Conservation (phyloP, 2,113 vertebrate species). For the Seriola aureovittata region DNA sequence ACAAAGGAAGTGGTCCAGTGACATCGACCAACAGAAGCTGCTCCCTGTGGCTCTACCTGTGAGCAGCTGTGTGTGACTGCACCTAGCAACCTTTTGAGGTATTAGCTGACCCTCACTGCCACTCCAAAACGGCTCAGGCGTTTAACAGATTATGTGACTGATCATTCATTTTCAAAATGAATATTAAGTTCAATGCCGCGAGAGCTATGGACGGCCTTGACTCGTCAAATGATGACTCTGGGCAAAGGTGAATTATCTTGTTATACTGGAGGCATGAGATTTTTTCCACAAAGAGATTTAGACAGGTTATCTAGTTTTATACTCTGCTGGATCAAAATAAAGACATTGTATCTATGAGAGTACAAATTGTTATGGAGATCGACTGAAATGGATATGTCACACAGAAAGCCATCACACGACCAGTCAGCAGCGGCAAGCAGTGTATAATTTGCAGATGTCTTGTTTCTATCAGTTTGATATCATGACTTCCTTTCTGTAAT, state of each 20-base stretch:
- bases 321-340: constrained; percentile 42
- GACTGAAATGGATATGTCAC: constrained; percentile 61
- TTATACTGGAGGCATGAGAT: neutral
- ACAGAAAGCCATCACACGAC: constrained; percentile 38
- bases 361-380: constrained; percentile 56
- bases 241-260: constrained; percentile 26
- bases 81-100: constrained; percentile 47
- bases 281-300: constrained; percentile 8
- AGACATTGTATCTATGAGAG: constrained; percentile 24
- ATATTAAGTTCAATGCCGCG: constrained; percentile 17
- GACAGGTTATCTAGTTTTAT: constrained; percentile 46
- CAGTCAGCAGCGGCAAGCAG: constrained; percentile 38
- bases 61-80: constrained; percentile 26
- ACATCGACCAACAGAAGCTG: constrained; percentile 54
- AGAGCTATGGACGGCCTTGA: neutral
- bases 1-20: constrained; percentile 59
- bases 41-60: constrained; percentile 36
- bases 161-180: constrained; percentile 46
- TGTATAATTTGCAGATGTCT: constrained; percentile 68
- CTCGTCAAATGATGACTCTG: constrained; percentile 9
- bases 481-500: constrained; percentile 53
- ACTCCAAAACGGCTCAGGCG: constrained; percentile 47
- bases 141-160: constrained; percentile 9
- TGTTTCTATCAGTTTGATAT: constrained; percentile 60
- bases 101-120: constrained; percentile 57